A percentile compares a stretch with the other conserved stretches of the same genome.
phyloP scores from a whole-genome alignment of 2,888 invertebrate species.

The Phortica magna region DNA sequence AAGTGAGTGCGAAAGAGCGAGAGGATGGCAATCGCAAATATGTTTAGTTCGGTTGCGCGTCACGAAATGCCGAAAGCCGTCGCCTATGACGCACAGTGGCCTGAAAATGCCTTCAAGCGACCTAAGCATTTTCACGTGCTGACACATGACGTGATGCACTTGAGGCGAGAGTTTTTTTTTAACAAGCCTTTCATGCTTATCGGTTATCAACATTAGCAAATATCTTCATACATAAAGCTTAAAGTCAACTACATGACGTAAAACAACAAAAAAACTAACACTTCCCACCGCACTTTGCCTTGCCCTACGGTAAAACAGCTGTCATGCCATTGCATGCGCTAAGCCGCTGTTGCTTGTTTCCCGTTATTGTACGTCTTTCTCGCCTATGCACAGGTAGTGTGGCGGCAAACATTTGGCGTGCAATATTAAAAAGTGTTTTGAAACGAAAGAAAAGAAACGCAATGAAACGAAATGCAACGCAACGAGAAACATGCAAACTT shows the following conservation, averaged over 20 bases:
- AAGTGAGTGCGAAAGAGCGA: too few species aligned
- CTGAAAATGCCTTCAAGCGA: slow-evolving; percentile 54
- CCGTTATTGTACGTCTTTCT: slow-evolving; percentile 36
- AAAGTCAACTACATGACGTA: slow-evolving; percentile 19
- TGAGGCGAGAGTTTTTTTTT: slow-evolving; percentile 20
- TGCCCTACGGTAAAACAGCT: background rate
- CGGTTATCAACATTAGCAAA: slow-evolving; percentile 60
- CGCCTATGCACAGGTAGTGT: background rate
- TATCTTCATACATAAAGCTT: slow-evolving; percentile 56
- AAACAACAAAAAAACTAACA: background rate
- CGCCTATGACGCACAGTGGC: slow-evolving; percentile 59
- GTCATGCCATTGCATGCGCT: too few species aligned
- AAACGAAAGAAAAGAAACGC: background rate
- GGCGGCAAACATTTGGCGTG: slow-evolving; percentile 26
- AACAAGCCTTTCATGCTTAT: slow-evolving; percentile 63
- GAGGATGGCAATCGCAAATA: slow-evolving; percentile 60
- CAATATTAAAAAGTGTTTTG: slow-evolving; percentile 27
- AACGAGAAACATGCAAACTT: background rate
- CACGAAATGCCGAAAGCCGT: slow-evolving; percentile 28
- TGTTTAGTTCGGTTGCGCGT: slow-evolving; percentile 62
- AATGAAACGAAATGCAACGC: background rate
- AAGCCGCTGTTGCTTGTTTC: background rate
- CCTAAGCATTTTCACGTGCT: slow-evolving; percentile 44
- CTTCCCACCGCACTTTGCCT: slow-evolving; percentile 44
- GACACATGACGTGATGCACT: slow-evolving; percentile 52